A percentile compares a stretch with the other conserved stretches of the same genome.
Conservation (phyloP, 1,140 invertebrate genomes). For the honey bee (Apis mellifera) region DNA sequence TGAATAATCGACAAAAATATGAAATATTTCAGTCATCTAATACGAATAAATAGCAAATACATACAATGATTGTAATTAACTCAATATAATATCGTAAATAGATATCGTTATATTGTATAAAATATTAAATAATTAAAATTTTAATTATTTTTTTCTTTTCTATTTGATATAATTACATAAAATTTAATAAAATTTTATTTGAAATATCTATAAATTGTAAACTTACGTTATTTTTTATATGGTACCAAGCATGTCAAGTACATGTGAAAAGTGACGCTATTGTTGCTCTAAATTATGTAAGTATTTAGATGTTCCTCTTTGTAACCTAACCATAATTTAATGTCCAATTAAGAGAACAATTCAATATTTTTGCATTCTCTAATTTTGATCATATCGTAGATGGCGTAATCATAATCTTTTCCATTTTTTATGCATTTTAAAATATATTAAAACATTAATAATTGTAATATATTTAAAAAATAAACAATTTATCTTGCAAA, state of each 20-base stretch:
- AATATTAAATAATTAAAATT: not conserved
- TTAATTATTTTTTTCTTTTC: not conserved
- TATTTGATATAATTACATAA: not conserved
- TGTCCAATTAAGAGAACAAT: not conserved
- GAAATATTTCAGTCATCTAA: not conserved
- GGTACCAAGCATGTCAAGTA: not conserved
- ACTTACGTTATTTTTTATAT: conserved; percentile 1
- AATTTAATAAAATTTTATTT: not conserved
- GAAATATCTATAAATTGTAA: not conserved
- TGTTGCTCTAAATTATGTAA: not conserved
- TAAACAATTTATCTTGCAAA: not conserved
- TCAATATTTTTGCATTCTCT: not conserved
- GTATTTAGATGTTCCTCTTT: not conserved
- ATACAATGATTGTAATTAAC: not conserved
- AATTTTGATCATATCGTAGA: not conserved
- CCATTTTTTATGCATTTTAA: not conserved
- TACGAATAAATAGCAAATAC: not conserved
- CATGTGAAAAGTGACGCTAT: not conserved
- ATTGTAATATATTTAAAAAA: not conserved
- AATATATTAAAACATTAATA: not conserved
- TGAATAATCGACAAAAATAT: not conserved
- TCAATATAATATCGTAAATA: not conserved
- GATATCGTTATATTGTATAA: too few species aligned
- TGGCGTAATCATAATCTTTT: not conserved
- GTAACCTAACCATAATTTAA: not conserved